Evolutionary conservation across 2,888 invertebrate species (phyloP).

Genomic region (Clivina fossor): DNA sequence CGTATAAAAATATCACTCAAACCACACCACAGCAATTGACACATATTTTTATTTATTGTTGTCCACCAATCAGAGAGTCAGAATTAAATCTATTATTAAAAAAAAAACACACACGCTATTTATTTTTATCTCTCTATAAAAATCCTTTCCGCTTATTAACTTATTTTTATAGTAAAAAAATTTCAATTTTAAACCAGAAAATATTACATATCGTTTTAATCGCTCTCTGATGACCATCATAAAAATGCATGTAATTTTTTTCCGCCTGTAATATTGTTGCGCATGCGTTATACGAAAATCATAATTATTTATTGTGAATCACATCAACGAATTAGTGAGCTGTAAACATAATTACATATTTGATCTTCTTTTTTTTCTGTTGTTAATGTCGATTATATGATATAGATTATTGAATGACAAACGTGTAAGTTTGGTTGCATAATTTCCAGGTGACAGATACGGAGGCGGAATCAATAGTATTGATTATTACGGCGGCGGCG

Average conservation of each 20-base stretch:
- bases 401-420: neutral
- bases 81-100: conserved; percentile 27
- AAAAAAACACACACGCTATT: conserved; percentile 23
- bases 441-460: conserved; percentile 43
- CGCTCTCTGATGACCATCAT: conserved; percentile 14
- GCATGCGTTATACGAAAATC: conserved; percentile 26
- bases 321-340: too few relatives aligned
- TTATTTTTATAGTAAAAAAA: too few relatives aligned
- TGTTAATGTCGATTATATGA: conserved; percentile 8
- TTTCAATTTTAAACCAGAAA: too few relatives aligned
- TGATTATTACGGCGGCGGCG: conserved; percentile 42
- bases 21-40: conserved; percentile 17
- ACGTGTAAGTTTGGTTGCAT: conserved; percentile 27
- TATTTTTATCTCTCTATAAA: conserved; percentile 22
- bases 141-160: conserved; percentile 24
- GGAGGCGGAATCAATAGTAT: conserved; percentile 45
- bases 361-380: too few relatives aligned
- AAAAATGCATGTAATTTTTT: conserved; percentile 7
- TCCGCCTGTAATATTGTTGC: conserved; percentile 22
- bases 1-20: too few relatives aligned
- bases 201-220: conserved; percentile 5
- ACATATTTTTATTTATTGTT: conserved; percentile 32
- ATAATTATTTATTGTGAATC: too few relatives aligned
- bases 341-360: neutral
- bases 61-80: conserved; percentile 30